Conservation (phyloP, 2,797 vertebrate species). For the Chloroceryle inda region DNA sequence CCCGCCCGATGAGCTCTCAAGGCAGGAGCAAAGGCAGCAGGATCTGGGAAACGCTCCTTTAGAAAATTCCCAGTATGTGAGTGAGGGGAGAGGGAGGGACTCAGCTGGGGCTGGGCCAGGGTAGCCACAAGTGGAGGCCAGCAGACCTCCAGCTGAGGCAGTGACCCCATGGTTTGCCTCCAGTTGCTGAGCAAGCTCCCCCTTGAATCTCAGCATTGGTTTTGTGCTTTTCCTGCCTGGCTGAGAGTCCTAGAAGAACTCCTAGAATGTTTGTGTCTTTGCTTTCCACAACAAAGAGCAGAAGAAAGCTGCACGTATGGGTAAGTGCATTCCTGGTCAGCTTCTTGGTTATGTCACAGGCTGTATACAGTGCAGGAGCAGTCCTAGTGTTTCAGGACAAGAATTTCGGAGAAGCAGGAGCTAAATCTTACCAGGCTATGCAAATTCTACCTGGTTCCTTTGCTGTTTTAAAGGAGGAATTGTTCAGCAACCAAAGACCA, state of each 20-base stretch:
- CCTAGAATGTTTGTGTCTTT: not conserved
- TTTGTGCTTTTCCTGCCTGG: not conserved
- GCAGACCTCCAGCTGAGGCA: not conserved
- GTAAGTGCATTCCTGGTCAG: not conserved
- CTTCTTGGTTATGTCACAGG: not conserved
- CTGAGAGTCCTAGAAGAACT: not conserved
- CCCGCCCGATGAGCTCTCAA: not conserved
- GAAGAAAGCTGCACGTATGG: not conserved
- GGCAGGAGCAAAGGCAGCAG: not conserved
- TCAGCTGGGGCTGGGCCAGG: not conserved
- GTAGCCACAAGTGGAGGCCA: not conserved
- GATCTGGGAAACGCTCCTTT: not conserved
- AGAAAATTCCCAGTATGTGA: not conserved
- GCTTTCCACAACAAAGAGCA: not conserved
- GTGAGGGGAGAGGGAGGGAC: not conserved
- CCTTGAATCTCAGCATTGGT: not conserved
- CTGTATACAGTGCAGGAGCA: not conserved
- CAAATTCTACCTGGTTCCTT: slow-evolving; percentile 25
- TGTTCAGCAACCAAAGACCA: slow-evolving; percentile 12
- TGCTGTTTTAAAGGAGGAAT: not conserved
- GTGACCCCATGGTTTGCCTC: not conserved
- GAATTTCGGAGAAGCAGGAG: not conserved
- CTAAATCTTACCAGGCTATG: not conserved
- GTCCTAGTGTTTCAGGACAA: not conserved
- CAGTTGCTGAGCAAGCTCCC: not conserved